Evolutionary conservation across 2,113 vertebrate genomes (phyloP).

Genomic region (Lamprotornis superbus): DNA sequence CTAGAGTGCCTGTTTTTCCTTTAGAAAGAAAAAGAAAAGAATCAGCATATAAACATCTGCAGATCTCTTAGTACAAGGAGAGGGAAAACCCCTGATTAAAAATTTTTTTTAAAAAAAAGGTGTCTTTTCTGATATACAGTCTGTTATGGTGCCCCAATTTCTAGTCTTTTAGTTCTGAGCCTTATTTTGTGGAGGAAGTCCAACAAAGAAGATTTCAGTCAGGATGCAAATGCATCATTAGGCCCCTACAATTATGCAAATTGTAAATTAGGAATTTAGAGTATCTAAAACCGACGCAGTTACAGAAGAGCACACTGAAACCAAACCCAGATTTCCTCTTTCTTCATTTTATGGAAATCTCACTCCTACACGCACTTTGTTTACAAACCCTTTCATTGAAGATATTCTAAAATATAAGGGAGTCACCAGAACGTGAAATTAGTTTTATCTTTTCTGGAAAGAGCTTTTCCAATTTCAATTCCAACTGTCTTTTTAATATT

Average conservation of each 20-base stretch:
- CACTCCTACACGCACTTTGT: background rate
- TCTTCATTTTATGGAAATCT: background rate
- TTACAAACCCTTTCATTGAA: background rate
- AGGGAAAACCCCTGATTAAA: background rate
- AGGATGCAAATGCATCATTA: background rate
- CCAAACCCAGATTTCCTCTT: background rate
- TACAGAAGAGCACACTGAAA: background rate
- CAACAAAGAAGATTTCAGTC: fast-evolving
- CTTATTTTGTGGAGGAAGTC: background rate
- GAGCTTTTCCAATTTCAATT: background rate
- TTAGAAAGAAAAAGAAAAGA: background rate
- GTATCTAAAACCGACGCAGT: background rate
- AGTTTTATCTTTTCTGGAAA: background rate
- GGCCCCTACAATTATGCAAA: background rate
- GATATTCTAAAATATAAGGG: background rate
- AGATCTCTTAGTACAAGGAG: background rate
- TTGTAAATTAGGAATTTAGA: background rate
- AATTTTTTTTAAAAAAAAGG: too few species aligned
- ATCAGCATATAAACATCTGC: background rate
- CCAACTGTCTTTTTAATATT: background rate
- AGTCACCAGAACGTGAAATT: background rate
- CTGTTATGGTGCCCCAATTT: background rate
- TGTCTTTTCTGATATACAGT: background rate
- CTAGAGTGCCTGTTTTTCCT: background rate
- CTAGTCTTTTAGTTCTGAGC: background rate